A percentile compares a stretch with the other conserved stretches of the same genome.
Conservation (phyloP, 2,888 invertebrate genomes). For the Ephialtes manifestator region DNA sequence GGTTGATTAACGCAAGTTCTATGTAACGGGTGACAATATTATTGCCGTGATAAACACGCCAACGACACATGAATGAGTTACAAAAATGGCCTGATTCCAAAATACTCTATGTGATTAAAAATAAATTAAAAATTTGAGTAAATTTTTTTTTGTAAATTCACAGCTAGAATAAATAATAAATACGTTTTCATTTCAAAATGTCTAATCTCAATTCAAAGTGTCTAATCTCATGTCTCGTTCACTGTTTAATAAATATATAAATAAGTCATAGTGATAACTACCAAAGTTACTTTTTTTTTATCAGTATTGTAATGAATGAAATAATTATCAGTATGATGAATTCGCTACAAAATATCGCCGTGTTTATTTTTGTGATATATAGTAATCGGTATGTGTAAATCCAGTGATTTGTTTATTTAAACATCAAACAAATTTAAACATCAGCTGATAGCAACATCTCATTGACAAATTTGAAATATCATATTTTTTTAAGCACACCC, state of each 20-base stretch:
- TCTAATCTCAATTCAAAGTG: too few species aligned
- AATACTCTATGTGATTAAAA: background rate
- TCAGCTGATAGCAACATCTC: background rate
- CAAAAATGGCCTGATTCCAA: background rate
- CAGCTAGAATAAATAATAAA: too few species aligned
- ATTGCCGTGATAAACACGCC: constrained; percentile 44
- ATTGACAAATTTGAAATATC: background rate
- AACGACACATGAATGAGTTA: constrained; percentile 14
- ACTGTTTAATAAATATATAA: too few species aligned
- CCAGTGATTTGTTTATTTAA: background rate
- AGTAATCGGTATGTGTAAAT: background rate
- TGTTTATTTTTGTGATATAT: background rate
- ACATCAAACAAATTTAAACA: background rate
- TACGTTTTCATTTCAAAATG: too few species aligned
- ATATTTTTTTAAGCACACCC: background rate
- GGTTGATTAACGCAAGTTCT: constrained; percentile 4
- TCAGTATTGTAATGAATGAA: background rate
- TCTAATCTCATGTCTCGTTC: too few species aligned
- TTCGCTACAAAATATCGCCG: background rate
- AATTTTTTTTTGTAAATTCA: background rate
- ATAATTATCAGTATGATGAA: background rate
- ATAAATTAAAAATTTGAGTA: background rate
- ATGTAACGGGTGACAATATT: constrained; percentile 14
- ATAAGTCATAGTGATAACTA: background rate
- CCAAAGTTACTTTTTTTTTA: background rate